Conservation (phyloP, 2,113 vertebrate genomes). For the Toxostoma redivivum region DNA sequence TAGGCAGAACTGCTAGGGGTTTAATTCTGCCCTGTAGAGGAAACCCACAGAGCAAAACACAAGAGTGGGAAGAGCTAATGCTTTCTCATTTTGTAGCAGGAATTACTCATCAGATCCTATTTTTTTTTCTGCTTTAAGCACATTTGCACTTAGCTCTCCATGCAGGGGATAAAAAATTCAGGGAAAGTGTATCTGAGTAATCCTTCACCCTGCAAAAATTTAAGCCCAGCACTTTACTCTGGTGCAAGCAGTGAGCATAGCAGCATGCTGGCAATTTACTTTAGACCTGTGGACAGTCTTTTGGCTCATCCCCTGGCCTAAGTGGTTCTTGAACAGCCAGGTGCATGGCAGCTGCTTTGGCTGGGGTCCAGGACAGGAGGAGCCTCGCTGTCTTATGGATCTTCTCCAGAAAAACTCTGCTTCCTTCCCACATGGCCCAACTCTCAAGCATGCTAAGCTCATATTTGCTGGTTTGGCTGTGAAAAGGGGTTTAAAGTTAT, state of each 20-base stretch:
- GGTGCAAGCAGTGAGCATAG: background rate
- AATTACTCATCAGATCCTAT: background rate
- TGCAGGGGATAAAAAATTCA: background rate
- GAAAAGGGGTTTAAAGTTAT: background rate
- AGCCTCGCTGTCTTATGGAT: background rate
- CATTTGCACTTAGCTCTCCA: background rate
- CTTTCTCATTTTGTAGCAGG: conserved; percentile 20
- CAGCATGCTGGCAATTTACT: background rate
- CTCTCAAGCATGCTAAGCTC: background rate
- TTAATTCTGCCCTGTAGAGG: background rate
- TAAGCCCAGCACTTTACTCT: background rate
- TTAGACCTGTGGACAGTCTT: background rate
- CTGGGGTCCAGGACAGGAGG: background rate
- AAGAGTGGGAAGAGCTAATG: background rate
- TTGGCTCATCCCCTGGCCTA: background rate
- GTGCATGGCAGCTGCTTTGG: background rate
- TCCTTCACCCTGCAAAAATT: background rate
- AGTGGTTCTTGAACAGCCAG: background rate
- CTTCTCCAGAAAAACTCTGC: background rate
- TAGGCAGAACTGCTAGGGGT: background rate
- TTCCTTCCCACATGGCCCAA: background rate
- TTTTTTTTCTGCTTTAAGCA: background rate
- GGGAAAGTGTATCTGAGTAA: background rate
- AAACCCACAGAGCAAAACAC: conserved; percentile 19
- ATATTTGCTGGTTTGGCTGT: background rate